These are phyloP conservation scores for Netta rufina DNA, from an alignment of 2,797 vertebrate genomes.

Conservation along the genomic window DNA sequence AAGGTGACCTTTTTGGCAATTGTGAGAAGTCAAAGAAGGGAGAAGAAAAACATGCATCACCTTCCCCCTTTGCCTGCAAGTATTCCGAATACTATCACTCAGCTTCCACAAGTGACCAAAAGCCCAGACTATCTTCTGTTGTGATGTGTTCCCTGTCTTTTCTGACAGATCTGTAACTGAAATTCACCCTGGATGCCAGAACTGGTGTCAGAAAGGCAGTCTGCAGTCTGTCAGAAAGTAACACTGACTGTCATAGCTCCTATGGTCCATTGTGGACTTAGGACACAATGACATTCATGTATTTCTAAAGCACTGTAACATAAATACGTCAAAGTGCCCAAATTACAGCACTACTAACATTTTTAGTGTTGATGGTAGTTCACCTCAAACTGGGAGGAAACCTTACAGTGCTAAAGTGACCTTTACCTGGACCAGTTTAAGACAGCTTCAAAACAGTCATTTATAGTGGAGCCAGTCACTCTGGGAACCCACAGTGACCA, in stretches of 20 bases:
- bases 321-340: not conserved
- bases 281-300: accelerated
- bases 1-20: not conserved
- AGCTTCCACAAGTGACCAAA: not conserved
- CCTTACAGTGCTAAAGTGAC: not conserved
- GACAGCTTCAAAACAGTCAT: not conserved
- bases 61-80: not conserved
- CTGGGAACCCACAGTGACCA: not conserved
- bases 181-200: not conserved
- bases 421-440: not conserved
- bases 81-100: not conserved
- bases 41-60: not conserved
- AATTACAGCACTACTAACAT: not conserved
- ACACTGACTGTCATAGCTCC: not conserved
- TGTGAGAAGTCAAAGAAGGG: not conserved
- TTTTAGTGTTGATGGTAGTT: not conserved
- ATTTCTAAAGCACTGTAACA: not conserved
- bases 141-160: not conserved
- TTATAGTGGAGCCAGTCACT: not conserved
- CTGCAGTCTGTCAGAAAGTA: not conserved
- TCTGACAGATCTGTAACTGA: not conserved
- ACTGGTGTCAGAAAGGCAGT: not conserved
- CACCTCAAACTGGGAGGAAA: not conserved
- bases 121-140: not conserved
- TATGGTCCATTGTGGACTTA: not conserved